Conservation (phyloP, 2,888 invertebrate genomes). For the Leptopilina myrica region DNA sequence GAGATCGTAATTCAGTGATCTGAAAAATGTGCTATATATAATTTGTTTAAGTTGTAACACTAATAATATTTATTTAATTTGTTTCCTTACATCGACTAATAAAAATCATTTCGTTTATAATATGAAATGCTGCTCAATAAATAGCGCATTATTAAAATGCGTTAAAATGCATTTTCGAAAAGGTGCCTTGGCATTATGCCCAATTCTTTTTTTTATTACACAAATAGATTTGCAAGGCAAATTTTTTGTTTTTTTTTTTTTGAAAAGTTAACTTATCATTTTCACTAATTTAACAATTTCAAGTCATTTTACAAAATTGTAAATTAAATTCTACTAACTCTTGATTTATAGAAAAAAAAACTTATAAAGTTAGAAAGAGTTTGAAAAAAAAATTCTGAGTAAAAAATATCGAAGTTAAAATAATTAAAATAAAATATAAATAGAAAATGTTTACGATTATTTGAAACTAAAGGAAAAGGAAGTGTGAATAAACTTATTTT, state of each 20-base stretch:
- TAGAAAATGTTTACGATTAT: too few species aligned
- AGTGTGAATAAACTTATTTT: too few species aligned
- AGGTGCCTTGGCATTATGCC: constrained; percentile 32
- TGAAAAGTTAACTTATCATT: neutral
- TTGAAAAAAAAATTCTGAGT: too few species aligned
- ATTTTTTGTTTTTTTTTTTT: neutral
- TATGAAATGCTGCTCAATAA: constrained; percentile 33
- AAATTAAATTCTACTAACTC: too few species aligned
- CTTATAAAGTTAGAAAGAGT: too few species aligned
- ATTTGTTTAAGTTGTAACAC: constrained; percentile 28
- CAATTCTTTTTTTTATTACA: neutral
- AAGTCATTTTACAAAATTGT: too few species aligned
- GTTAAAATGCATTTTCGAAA: neutral
- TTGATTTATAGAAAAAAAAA: too few species aligned
- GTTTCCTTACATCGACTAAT: neutral
- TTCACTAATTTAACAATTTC: neutral
- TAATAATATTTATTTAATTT: constrained; percentile 38
- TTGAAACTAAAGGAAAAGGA: too few species aligned
- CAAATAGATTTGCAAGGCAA: too few species aligned
- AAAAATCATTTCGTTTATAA: constrained; percentile 21
- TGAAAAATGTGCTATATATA: constrained; percentile 31
- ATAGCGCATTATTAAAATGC: constrained; percentile 18
- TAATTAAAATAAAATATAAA: too few species aligned
- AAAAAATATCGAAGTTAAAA: too few species aligned
- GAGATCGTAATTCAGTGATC: constrained; percentile 14